Evolutionary conservation across 2,888 invertebrate genomes (phyloP), one percentile per base, ranked within the genome.

Genomic region (Eupelmus urozonus): DNA sequence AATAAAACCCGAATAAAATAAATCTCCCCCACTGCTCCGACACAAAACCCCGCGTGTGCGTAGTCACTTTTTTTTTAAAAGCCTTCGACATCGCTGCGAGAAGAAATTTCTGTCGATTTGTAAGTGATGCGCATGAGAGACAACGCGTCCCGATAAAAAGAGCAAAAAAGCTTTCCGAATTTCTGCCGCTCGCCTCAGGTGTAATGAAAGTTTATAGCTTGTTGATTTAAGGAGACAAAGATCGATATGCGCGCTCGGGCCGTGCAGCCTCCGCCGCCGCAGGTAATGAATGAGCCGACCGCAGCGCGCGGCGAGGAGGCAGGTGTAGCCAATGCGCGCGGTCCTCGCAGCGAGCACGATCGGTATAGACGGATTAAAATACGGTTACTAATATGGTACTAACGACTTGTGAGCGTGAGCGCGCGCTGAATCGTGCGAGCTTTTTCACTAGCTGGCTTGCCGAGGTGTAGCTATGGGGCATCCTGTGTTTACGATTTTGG

Each of bases 181-280:
- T 81, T 79, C 76, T 76, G 67, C 25, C n/a, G 51, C 67, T 75
- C 79, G 76, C 81, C 78, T 63, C 53, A 65, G 76, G 80, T 79
- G 81, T 73, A 81, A 77, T 75, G 81, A 79, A 81, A 79, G 81
- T 80, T 77, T 81, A 80, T 81, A 70, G 81, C 77, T 71, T 77
- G 81, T 79, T 80, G 81, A 81, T 81, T 79, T 81, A 81, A 82
- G 73, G 49, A 74, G 79, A 81, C 81, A 81, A 76, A 73, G 81
- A 81, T 81, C 78, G 81, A 81, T 81, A 74, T 51, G 70, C 42
- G 67, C 40, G 59, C 51, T n/a, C n/a, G n/a, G n/a, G 40, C 49
- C 29, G 45, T n/a, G 23, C 66, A n/a, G 18, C 18, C n/a, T 53
- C 65, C 51, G 60, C 45, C 71, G 67, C 75, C 75, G 20, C 55